Base-by-base conservation (phyloP, 1,140 invertebrate genomes). In the Drosophila auraria region DNA sequence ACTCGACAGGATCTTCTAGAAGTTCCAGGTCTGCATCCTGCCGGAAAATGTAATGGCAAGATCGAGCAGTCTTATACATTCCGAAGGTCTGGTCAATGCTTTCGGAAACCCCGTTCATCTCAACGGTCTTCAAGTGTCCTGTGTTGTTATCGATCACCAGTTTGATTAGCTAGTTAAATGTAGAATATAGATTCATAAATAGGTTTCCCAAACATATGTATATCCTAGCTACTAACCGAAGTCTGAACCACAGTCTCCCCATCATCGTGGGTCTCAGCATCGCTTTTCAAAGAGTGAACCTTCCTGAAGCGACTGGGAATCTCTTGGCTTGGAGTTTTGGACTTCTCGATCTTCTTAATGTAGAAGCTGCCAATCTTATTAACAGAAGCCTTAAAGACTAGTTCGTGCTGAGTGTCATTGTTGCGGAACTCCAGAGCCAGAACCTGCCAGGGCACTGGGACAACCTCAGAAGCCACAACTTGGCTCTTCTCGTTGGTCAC, bases 1-100 rank as follows among this genome's bases (percentile, higher is more conserved):
- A 78, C 14, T 53, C 49, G 81, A 83, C 96, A 81, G 72, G 94
- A 12, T 73, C 94, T 71, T 76, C 94, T 87, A 94, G 87, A 3
- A 94, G 62, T 11, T 80, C 56, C 12, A 84, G 82, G 44, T 93
- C 77, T 0, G 89, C 80, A 9, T 94, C 95, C 0, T 97, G 97
- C 50, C 97, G 94, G 93, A 98, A 98, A 63, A 97, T 97, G 81
- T 98, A 98, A 1, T 97, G 97, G 1, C 97, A 97, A 0, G 97
- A 97, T 0, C 96, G 95, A 56, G 96, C 90, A 71, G 95, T 94
- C 23, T 94, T 93, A 89, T 98, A 99, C 91, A 95, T 97, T 47
- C 95, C 94, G 80, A 97, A 96, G n/a, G 95, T 95, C 92, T 98
- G 97, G 2, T 74, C 83, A 15, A 92, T 70, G 4, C 60, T 56